phyloP scores from a whole-genome alignment of 2,113 vertebrate genomes.

The Neofelis nebulosa region DNA sequence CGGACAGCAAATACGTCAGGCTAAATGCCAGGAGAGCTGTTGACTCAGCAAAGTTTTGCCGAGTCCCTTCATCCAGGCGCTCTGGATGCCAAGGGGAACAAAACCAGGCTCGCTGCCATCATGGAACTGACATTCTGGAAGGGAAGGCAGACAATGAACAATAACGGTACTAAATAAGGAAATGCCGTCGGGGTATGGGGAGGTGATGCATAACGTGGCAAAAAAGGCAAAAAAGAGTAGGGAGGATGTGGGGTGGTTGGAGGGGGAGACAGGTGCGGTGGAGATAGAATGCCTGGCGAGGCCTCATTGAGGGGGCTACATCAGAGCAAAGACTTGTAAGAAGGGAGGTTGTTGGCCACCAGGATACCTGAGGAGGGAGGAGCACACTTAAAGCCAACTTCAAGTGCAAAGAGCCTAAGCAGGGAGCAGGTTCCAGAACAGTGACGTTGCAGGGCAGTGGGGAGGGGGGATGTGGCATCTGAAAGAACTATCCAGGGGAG shows the following conservation, averaged over 20 bases:
- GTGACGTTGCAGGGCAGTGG: background rate
- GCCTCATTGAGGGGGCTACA: too few species aligned
- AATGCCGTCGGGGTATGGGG: accelerated
- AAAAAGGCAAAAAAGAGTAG: background rate
- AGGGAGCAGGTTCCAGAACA: background rate
- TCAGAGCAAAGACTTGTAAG: background rate
- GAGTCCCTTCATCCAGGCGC: background rate
- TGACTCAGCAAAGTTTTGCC: background rate
- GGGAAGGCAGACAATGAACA: too few species aligned
- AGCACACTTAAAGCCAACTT: background rate
- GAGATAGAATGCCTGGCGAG: background rate
- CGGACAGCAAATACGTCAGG: background rate
- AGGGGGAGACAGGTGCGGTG: accelerated
- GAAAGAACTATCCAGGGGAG: background rate
- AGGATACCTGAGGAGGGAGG: too few species aligned
- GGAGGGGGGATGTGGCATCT: accelerated
- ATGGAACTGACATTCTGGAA: background rate
- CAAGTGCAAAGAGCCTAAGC: background rate
- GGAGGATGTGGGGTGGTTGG: accelerated
- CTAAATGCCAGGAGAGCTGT: background rate
- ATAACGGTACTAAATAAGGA: accelerated
- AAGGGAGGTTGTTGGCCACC: background rate
- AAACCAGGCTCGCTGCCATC: background rate
- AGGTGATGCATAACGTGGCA: accelerated
- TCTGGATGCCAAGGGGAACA: background rate